phyloP scores from a whole-genome alignment of 2,113 vertebrate species.

The Pheucticus melanocephalus region DNA sequence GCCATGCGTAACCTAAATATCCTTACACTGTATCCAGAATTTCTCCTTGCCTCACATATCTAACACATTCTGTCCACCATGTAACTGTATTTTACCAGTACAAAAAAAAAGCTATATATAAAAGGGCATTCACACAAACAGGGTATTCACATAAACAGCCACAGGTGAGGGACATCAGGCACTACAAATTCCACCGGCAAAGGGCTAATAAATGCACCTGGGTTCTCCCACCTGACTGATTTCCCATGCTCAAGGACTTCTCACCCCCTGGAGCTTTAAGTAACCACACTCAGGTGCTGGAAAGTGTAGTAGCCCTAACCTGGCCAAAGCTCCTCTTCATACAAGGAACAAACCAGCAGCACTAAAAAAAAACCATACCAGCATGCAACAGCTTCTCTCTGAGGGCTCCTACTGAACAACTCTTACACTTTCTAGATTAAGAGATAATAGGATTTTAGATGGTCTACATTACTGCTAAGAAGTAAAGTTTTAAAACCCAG shows the following conservation, averaged over 20 bases:
- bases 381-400: background rate
- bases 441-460: background rate
- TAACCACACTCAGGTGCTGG: background rate
- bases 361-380: background rate
- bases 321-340: background rate
- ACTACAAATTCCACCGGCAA: background rate
- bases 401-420: background rate
- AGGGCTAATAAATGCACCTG: background rate
- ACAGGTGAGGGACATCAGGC: background rate
- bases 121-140: background rate
- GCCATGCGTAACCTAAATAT: background rate
- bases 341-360: background rate
- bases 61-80: background rate
- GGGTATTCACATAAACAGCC: background rate
- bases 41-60: background rate
- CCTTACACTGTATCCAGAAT: background rate
- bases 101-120: background rate
- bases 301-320: background rate
- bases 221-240: background rate
- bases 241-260: background rate
- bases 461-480: background rate
- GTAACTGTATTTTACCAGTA: background rate
- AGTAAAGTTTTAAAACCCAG: background rate
- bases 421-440: background rate
- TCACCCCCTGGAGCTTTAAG: background rate